Conservation (phyloP, 2,113 vertebrate genomes). For the Siphamia tubifer region DNA sequence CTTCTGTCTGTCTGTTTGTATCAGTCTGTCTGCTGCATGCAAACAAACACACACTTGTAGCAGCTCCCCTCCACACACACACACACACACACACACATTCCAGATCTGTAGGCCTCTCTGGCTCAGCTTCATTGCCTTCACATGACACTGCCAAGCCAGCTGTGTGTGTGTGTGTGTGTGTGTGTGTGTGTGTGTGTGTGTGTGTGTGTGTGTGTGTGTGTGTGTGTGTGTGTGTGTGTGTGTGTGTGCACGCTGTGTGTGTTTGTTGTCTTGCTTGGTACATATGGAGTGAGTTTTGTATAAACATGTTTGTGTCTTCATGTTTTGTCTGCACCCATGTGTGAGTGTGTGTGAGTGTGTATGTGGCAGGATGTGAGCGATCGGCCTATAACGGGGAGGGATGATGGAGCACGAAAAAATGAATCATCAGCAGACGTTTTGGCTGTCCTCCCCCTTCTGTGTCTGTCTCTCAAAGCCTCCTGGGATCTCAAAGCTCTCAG, state of each 20-base stretch:
- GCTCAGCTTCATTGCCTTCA: constrained; percentile 25
- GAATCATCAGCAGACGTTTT: constrained; percentile 57
- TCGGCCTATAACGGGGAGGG: constrained; percentile 33
- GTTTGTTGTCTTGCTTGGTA: background rate
- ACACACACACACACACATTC: constrained; percentile 26
- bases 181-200: no score
- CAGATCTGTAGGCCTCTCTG: constrained; percentile 31
- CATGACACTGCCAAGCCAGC: constrained; percentile 52
- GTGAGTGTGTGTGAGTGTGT: constrained; percentile 2
- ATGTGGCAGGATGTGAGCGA: constrained; percentile 52
- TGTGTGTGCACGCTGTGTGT: background rate
- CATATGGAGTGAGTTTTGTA: background rate
- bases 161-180: constrained; percentile 58
- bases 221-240: constrained; percentile 29
- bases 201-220: no score
- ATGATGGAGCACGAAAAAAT: constrained; percentile 57
- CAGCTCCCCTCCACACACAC: background rate
- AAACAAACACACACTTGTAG: constrained; percentile 57
- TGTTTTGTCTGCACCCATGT: background rate
- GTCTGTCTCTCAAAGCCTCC: constrained; percentile 39
- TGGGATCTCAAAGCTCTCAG: constrained; percentile 39
- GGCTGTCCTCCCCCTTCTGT: constrained; percentile 19
- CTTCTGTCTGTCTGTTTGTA: constrained; percentile 3
- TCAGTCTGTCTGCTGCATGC: background rate
- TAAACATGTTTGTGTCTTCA: constrained; percentile 25